These are phyloP conservation scores for Cylas formicarius DNA, from an alignment of 1,140 invertebrate species.

Conservation along the genomic window DNA sequence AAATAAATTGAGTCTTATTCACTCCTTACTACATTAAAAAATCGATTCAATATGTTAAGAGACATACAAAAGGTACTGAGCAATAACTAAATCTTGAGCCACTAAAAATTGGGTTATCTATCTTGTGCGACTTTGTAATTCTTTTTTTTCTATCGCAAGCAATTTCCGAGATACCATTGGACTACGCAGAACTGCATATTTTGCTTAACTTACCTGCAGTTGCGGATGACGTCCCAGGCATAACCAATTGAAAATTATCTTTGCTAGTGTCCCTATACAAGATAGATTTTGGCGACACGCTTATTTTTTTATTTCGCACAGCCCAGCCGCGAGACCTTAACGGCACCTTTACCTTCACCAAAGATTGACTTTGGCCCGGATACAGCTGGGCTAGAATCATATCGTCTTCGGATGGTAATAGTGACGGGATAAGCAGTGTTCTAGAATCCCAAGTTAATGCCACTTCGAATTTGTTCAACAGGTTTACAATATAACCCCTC, in stretches of 20 bases:
- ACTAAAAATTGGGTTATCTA: too few species aligned
- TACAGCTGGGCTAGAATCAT: slow-evolving; percentile 42
- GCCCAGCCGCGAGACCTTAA: slow-evolving; percentile 65
- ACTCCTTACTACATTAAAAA: too few species aligned
- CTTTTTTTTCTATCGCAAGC: too few species aligned
- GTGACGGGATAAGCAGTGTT: slow-evolving; percentile 83
- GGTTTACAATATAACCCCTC: slow-evolving; percentile 76
- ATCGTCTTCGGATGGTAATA: slow-evolving; percentile 77
- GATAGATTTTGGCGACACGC: slow-evolving; percentile 47
- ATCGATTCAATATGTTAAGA: too few species aligned
- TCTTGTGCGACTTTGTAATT: too few species aligned
- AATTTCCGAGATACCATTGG: too few species aligned
- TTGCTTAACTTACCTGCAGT: slow-evolving; percentile 26
- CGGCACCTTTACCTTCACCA: slow-evolving; percentile 53
- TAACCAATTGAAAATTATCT: slow-evolving; percentile 32
- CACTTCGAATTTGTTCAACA: slow-evolving; percentile 96
- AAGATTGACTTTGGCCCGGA: slow-evolving; percentile 32
- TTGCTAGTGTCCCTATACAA: slow-evolving; percentile 33
- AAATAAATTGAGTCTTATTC: too few species aligned
- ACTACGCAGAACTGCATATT: too few species aligned
- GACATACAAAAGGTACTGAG: too few species aligned
- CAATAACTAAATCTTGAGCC: too few species aligned
- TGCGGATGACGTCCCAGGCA: slow-evolving; percentile 25
- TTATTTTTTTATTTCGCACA: slow-evolving; percentile 53
- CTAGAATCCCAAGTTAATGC: slow-evolving; percentile 94